Conservation (phyloP, 2,888 invertebrate genomes). For the Pristionchus arcanus region DNA sequence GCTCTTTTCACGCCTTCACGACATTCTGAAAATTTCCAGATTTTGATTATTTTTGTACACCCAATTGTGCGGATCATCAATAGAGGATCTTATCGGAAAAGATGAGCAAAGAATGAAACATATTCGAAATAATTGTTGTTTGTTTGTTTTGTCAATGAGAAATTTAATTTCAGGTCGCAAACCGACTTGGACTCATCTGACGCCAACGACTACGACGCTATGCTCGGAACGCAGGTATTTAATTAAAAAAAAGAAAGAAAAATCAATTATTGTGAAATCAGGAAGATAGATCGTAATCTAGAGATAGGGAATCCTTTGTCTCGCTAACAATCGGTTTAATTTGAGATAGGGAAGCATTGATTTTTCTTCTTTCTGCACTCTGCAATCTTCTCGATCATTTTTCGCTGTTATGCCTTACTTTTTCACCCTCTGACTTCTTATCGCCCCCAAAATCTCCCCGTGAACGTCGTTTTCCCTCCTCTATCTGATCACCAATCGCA, state of each 20-base stretch:
- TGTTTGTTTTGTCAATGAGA: no score
- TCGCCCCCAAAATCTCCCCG: neutral
- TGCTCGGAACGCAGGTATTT: conserved; percentile 39
- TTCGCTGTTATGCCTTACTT: neutral
- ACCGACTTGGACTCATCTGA: conserved; percentile 35
- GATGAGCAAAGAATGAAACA: neutral
- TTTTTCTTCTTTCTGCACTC: neutral
- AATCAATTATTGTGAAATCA: no score
- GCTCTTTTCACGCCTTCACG: no score
- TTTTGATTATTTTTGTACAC: neutral
- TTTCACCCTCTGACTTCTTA: neutral
- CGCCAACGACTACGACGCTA: conserved; percentile 18
- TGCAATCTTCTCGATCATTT: neutral
- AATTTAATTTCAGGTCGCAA: conserved; percentile 24
- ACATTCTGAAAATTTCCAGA: no score
- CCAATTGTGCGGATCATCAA: no score
- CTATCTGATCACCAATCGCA: neutral
- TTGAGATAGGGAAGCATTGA: no score
- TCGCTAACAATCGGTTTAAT: no score
- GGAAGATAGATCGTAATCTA: no score
- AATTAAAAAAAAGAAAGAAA: neutral
- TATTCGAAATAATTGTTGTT: no score
- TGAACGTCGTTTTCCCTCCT: neutral
- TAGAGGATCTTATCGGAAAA: no score
- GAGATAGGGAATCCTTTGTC: no score